Evolutionary conservation across 2,113 vertebrate species (phyloP), one percentile per base, ranked within the genome.

Genomic region (Eurystomus gularis): DNA sequence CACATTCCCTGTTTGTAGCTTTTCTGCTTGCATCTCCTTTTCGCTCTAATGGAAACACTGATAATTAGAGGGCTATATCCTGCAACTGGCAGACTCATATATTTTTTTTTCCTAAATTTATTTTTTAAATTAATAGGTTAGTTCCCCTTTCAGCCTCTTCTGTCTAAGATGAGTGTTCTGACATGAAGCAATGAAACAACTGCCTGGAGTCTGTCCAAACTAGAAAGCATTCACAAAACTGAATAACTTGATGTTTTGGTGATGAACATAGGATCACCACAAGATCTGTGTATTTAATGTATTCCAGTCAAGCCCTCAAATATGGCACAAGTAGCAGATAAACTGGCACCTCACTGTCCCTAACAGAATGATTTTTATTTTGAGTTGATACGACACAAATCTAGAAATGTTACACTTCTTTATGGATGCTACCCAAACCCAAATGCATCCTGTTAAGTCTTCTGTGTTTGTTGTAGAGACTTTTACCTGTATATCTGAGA

Each of bases 261-360:
- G 29, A 25, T 77, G 17, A n/a, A 13, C 35, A 33, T 9, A 75
- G 20, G 29, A 66, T 70, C 11, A 29, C 28, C 11, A 4, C 19
- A 77, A 81, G 16, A 35, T 88, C 33, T 66, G 5, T 62, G 31
- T 9, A 26, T 71, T 86, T 46, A 6, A 16, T 11, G 7, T 24
- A 13, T 48, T 76, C 42, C n/a, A 19, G 19, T 39, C 26, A 83
- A 77, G 42, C 46, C 19, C 26, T 76, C 37, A 78, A 51, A 58
- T 17, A 52, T 3, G 6, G 21, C 40, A 58, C 2, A 35, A 40
- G 11, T 49, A 16, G 29, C 28, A 28, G 21, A 40, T 42, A 52
- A 29, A 8, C 7, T 73, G 46, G 31, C 9, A 1, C 31, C 44
- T 72, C 0, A 2, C 6, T 0, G 0, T 55, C n/a, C 9, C 10